Conservation (phyloP, 2,113 vertebrate genomes). For the Mustela lutreola region DNA sequence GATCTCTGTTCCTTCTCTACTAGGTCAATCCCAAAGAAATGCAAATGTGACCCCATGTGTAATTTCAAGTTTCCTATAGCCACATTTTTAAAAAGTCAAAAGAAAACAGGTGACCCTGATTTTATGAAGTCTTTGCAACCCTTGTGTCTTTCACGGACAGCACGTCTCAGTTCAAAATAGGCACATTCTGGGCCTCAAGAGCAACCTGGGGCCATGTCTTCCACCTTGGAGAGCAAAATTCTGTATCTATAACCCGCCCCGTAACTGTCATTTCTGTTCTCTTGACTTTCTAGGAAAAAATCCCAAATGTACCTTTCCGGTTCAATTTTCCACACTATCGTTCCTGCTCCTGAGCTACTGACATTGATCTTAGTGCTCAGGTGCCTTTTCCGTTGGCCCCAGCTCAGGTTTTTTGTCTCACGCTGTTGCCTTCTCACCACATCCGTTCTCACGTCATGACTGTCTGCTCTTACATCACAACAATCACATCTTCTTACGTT, state of each 20-base stretch:
- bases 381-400: not conserved
- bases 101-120: not conserved
- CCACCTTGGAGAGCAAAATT: not conserved
- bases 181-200: not conserved
- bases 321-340: not conserved
- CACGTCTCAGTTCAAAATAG: not conserved
- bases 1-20: not conserved
- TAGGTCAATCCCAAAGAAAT: not conserved
- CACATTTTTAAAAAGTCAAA: not conserved
- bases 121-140: not conserved
- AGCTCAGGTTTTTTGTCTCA: not conserved
- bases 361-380: not conserved
- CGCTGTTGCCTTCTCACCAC: not conserved
- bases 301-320: not conserved
- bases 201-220: not conserved
- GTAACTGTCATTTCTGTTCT: not conserved
- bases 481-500: not conserved
- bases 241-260: not conserved
- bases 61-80: not conserved
- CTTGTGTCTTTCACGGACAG: not conserved
- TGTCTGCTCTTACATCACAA: not conserved
- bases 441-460: not conserved
- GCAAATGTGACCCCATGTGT: not conserved
- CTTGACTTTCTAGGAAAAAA: not conserved
- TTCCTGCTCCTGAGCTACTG: not conserved